Conservation (phyloP, 1,140 invertebrate species). For the Trichonephila inaurata region DNA sequence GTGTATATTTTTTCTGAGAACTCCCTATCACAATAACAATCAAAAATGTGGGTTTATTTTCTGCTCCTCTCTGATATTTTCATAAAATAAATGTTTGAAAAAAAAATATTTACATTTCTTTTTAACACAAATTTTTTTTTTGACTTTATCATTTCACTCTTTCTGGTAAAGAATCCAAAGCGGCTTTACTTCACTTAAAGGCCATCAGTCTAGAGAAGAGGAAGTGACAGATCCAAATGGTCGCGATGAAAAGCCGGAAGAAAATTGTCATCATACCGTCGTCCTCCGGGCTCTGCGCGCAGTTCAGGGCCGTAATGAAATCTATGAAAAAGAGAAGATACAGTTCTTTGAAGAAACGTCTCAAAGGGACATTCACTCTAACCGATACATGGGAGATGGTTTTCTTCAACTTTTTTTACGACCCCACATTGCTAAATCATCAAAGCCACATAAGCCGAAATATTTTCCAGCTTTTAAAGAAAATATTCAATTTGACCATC, state of each 20-base stretch:
- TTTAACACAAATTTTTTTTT: background rate
- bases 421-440: too few relatives aligned
- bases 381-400: background rate
- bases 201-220: constrained; percentile 54
- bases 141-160: background rate
- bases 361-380: background rate
- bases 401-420: too few relatives aligned
- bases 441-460: too few relatives aligned
- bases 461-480: too few relatives aligned
- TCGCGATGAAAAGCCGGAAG: constrained; percentile 49
- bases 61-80: background rate
- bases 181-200: constrained; percentile 28
- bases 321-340: constrained; percentile 41
- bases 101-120: background rate
- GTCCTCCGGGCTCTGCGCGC: background rate
- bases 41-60: background rate
- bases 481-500: too few relatives aligned
- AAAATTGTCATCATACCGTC: background rate
- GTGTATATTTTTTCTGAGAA: too few relatives aligned
- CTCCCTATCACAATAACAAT: too few relatives aligned
- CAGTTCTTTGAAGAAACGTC: background rate
- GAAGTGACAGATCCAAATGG: constrained; percentile 72
- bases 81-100: constrained; percentile 12
- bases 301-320: constrained; percentile 54
- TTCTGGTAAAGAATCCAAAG: background rate